Base-by-base conservation (phyloP, 2,888 invertebrate genomes). In the Phlogophora meticulosa region DNA sequence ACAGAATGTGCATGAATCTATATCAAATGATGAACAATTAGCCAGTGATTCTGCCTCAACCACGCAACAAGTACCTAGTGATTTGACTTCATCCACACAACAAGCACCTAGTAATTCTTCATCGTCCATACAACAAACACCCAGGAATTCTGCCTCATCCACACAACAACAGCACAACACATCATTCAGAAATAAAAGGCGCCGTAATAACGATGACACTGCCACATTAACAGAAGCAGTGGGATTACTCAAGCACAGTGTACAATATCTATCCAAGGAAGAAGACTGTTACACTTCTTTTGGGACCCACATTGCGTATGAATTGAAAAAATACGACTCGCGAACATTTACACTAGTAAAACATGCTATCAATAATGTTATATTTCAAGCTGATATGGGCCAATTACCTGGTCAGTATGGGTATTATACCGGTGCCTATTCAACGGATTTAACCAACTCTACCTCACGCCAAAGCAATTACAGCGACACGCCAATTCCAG, bases 221-320 rank as follows among this genome's bases (percentile, higher is more conserved):
- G 67, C 59, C 60, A 67, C 55, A 60, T 67, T 72, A 67, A 63
- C 66, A 67, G 67, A 72, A 70, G 67, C 76, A 76, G 67, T 71
- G 58, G 56, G 70, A 76, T 71, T 73, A 71, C 72, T 71, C 73
- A 70, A 76, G 70, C 76, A 72, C 70, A 70, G 66, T 72, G 70
- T 71, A 71, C 70, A 71, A 71, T 73, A 71, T 76, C 73, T 67
- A 71, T 68, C 73, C 70, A 70, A 76, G 71, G 66, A 66, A 66
- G 64, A 71, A 71, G 74, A 71, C 64, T 65, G 58, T 67, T 71
- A 69, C 68, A 70, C 67, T 69, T 68, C 73, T 73, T 73, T 61
- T 73, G 76, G 75, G 52, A 66, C 60, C 65, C 73, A 73, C 64
- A 74, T 78, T 67, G 73, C 71, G 61, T 24, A 75, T 46, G 75